phyloP scores from a whole-genome alignment of 2,113 vertebrate species.

The Silurus asotus region DNA sequence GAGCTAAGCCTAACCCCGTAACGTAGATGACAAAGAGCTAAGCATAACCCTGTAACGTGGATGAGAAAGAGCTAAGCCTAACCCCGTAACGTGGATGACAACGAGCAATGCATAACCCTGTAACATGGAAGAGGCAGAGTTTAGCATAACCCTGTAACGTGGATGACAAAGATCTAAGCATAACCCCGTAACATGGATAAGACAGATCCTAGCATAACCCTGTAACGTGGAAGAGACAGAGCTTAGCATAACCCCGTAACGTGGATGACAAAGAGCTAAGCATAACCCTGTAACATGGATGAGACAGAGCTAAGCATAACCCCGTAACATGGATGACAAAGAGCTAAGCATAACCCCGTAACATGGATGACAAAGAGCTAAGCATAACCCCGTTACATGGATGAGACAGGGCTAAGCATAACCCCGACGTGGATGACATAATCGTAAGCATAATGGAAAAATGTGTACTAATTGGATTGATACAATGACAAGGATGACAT shows the following conservation, averaged over 20 bases:
- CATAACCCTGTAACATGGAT: neutral
- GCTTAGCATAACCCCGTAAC: neutral
- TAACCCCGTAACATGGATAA: neutral
- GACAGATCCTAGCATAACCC: neutral
- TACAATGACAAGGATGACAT: neutral
- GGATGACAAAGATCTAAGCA: neutral
- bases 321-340: neutral
- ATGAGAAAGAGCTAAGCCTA: neutral
- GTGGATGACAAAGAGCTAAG: neutral
- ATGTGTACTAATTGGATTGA: neutral
- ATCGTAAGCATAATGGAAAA: no score
- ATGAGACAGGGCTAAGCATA: no score
- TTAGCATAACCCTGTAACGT: neutral
- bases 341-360: neutral
- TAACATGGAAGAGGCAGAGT: neutral
- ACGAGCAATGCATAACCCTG: no score
- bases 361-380: neutral
- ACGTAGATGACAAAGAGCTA: neutral
- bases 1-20: neutral
- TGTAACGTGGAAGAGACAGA: neutral
- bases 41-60: neutral
- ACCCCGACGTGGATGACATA: no score
- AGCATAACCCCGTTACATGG: neutral
- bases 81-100: neutral
- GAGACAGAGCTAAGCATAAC: neutral